These are phyloP conservation scores for Ectropis crepuscularia DNA, from an alignment of 2,888 invertebrate genomes.

Conservation along the genomic window DNA sequence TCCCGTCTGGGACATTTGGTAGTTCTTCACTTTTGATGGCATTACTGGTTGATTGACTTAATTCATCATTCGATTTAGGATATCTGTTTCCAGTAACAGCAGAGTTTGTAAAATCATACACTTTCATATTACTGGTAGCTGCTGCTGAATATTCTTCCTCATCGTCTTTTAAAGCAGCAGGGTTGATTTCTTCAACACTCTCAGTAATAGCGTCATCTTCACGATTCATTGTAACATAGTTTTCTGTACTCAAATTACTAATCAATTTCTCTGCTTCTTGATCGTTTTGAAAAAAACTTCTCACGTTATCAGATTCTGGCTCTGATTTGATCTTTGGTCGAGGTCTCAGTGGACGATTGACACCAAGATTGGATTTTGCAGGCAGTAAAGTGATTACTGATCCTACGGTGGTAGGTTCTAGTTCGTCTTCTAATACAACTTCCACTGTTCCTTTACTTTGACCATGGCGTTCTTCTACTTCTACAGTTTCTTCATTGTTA, in stretches of 20 bases:
- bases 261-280: constrained; percentile 59
- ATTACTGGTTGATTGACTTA: constrained; percentile 51
- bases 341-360: constrained; percentile 88
- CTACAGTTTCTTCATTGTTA: constrained; percentile 46
- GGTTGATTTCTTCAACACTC: constrained; percentile 56
- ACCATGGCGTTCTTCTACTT: constrained; percentile 59
- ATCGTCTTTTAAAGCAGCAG: constrained; percentile 46
- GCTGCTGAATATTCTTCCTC: constrained; percentile 49
- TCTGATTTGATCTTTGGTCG: constrained; percentile 81
- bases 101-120: constrained; percentile 45
- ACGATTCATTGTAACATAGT: constrained; percentile 51
- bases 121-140: constrained; percentile 55
- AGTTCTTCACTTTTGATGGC: constrained; percentile 46
- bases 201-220: constrained; percentile 50
- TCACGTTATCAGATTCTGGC: constrained; percentile 62
- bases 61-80: constrained; percentile 70
- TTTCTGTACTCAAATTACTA: constrained; percentile 63
- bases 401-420: constrained; percentile 69
- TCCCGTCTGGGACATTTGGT: constrained; percentile 70
- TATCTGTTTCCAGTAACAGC: constrained; percentile 62
- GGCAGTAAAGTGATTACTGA: constrained; percentile 87
- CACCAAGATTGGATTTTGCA: constrained; percentile 91
- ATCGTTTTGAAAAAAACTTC: constrained; percentile 66
- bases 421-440: constrained; percentile 74
- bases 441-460: constrained; percentile 73